A percentile compares a stretch with the other conserved stretches of the same genome.
Conservation (phyloP, 1,140 invertebrate genomes). For the Drosophila asahinai region DNA sequence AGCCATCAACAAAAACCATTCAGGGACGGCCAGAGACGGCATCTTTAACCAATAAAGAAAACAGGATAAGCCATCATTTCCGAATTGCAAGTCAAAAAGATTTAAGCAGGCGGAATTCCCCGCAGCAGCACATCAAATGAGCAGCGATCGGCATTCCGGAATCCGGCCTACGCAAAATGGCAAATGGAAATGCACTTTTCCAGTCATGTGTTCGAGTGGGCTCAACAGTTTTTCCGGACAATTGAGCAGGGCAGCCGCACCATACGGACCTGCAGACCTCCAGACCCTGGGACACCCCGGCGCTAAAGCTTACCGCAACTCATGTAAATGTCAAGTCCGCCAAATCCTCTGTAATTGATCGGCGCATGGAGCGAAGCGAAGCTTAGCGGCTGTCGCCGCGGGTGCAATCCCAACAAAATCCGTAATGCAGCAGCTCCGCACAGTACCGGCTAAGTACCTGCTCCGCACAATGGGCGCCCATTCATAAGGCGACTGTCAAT, state of each 20-base stretch:
- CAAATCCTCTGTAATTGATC: constrained; percentile 81
- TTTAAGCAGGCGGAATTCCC: constrained; percentile 83
- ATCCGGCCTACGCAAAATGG: constrained; percentile 17
- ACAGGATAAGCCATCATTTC: constrained; percentile 82
- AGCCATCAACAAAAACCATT: constrained; percentile 67
- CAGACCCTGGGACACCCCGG: constrained; percentile 43
- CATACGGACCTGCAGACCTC: constrained; percentile 17
- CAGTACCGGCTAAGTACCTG: constrained; percentile 70
- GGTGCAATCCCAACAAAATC: constrained; percentile 75
- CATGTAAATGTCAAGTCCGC: constrained; percentile 74
- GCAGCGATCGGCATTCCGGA: constrained; percentile 8
- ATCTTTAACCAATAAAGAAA: constrained; percentile 82
- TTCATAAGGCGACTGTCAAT: constrained; percentile 78
- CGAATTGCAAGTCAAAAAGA: constrained; percentile 82
- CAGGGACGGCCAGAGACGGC: constrained; percentile 38
- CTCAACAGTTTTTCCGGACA: constrained; percentile 78
- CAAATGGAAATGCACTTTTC: constrained; percentile 63
- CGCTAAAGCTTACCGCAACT: constrained; percentile 71
- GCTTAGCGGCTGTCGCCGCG: constrained; percentile 79
- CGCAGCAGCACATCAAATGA: constrained; percentile 37
- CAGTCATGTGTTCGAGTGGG: constrained; percentile 73
- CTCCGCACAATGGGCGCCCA: constrained; percentile 74
- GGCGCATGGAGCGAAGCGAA: constrained; percentile 70
- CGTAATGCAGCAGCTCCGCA: constrained; percentile 51
- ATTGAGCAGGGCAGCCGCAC: constrained; percentile 60